A percentile compares a stretch with the other conserved stretches of the same genome.
Conservation (phyloP, 2,113 vertebrate genomes). For the Melanerpes aurifrons region DNA sequence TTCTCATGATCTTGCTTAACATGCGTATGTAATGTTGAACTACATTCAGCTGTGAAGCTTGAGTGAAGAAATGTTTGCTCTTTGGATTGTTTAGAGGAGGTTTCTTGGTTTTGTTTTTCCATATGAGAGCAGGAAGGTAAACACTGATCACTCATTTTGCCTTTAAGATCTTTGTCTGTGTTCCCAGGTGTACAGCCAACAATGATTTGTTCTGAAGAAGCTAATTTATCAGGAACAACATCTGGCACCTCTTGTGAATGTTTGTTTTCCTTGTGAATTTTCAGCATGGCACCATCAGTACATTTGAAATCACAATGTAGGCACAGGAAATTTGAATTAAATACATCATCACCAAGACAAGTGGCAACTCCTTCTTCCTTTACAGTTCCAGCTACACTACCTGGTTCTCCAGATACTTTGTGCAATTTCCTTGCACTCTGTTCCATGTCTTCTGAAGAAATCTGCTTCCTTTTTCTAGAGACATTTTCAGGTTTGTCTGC, state of each 20-base stretch:
- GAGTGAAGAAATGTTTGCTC: background rate
- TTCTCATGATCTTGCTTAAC: constrained; percentile 19
- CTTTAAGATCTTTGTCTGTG: background rate
- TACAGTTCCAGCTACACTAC: background rate
- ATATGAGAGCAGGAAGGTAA: constrained; percentile 47
- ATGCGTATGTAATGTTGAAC: background rate
- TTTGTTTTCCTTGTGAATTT: constrained; percentile 76
- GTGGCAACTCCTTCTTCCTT: background rate
- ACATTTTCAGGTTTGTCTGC: constrained; percentile 49
- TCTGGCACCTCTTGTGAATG: constrained; percentile 40
- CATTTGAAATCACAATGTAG: constrained; percentile 69
- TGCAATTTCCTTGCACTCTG: background rate
- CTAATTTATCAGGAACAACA: background rate
- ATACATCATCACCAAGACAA: background rate
- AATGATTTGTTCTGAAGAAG: background rate
- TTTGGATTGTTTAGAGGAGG: background rate
- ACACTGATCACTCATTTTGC: background rate
- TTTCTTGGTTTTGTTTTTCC: constrained; percentile 39
- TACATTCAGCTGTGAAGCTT: constrained; percentile 28
- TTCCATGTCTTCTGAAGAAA: background rate
- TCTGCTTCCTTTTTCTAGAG: constrained; percentile 69
- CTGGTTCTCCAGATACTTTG: background rate
- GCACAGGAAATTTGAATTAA: constrained; percentile 58
- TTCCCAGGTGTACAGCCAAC: background rate
- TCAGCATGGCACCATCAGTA: constrained; percentile 76